These are phyloP conservation scores for Cephus spinipes DNA, from an alignment of 2,888 invertebrate species.

Conservation along the genomic window DNA sequence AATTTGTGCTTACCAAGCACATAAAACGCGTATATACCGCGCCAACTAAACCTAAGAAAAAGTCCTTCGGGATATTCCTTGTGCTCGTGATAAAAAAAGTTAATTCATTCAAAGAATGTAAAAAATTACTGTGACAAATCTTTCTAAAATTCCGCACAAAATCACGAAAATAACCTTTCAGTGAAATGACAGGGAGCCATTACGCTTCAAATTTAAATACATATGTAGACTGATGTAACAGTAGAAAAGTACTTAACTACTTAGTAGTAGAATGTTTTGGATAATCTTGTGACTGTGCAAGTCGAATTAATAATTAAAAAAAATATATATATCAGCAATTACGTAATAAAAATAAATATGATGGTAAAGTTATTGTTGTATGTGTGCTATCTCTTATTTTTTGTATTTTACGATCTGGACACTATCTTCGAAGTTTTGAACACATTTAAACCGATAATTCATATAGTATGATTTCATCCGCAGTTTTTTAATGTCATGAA, in stretches of 20 bases:
- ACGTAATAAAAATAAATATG: background rate
- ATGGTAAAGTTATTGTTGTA: background rate
- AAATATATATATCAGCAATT: background rate
- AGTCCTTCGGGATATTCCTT: background rate
- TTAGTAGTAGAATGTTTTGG: background rate
- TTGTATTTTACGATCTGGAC: background rate
- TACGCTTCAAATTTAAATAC: constrained; percentile 5
- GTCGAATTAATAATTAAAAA: background rate
- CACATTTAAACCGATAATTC: background rate
- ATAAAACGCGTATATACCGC: background rate
- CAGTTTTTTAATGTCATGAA: background rate
- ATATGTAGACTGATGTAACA: background rate
- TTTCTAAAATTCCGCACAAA: background rate
- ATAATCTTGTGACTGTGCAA: background rate
- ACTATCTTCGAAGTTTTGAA: background rate
- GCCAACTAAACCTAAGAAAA: background rate
- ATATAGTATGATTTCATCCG: background rate
- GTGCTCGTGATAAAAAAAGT: background rate
- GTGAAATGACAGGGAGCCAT: constrained; percentile 27
- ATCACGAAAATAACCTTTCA: constrained; percentile 20
- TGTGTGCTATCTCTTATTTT: background rate
- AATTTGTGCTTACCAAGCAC: background rate
- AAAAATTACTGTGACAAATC: constrained; percentile 11
- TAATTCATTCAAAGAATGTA: background rate
- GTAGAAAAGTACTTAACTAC: background rate